A percentile compares a stretch with the other conserved stretches of the same genome.
Conservation (phyloP, 2,888 invertebrate species). For the Hanleya hanleyi region DNA sequence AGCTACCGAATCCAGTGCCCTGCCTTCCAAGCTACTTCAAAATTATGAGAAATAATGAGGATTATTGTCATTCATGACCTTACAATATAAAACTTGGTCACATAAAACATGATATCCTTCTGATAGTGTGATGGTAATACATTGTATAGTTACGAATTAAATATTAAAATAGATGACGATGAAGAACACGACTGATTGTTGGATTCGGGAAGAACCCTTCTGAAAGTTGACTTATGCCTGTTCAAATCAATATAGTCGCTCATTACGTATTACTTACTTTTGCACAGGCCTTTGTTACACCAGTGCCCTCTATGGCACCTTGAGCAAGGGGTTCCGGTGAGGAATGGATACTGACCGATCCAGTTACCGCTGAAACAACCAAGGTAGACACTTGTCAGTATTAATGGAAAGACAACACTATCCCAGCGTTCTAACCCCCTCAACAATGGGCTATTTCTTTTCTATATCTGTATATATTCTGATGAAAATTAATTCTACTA, state of each 20-base stretch:
- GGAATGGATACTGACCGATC: slow-evolving; percentile 52
- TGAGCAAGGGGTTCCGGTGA: slow-evolving; percentile 50
- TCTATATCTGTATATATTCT: no score
- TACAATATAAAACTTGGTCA: no score
- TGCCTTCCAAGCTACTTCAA: no score
- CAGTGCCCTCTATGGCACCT: slow-evolving; percentile 46
- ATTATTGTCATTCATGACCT: no score
- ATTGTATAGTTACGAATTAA: no score
- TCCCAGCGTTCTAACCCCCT: background rate
- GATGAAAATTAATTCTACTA: no score
- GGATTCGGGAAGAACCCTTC: background rate
- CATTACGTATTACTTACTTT: slow-evolving; percentile 10
- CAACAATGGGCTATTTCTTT: no score
- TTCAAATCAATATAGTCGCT: no score
- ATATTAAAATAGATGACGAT: background rate
- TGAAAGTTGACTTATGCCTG: background rate
- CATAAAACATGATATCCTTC: no score
- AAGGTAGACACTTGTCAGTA: background rate
- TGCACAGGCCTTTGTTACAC: slow-evolving; percentile 47
- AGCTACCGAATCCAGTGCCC: no score
- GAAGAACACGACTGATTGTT: background rate
- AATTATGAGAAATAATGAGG: no score
- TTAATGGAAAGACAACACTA: background rate
- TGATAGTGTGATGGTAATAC: no score
- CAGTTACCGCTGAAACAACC: slow-evolving; percentile 54